Base-by-base conservation (phyloP, 35 echinoderm and acorn worm species). In the Nesometra sesokonis region DNA sequence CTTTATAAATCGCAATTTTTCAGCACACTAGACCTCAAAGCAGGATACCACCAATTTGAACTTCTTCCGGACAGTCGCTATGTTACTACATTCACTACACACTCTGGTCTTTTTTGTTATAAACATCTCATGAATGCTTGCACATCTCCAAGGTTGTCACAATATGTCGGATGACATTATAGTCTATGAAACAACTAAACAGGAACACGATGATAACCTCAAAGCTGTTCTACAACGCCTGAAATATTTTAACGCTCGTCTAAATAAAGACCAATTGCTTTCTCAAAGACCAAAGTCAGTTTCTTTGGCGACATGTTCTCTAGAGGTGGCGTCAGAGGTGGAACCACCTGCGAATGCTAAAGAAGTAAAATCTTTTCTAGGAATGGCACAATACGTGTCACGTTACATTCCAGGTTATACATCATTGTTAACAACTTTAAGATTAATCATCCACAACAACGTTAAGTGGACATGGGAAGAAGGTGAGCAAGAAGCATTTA, bases 121-220 rank as follows among this genome's bases (percentile, higher is more conserved):
- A 94, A 88, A 77, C 34, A 82, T 19, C 34, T 94, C 9, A 91
- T 46, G 86, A 36, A 85, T 87, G 17, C 86, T 97, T 13, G 46
- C 88, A 78, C 90, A 90, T 19, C 34, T 95, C 3, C 34, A 30
- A 82, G 87, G 90, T 15, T 47, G 46, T 3, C 85, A 78, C 32
- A 97, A 93, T 34, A 90, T 97, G 52, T 90, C 88, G 8, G 91
- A 93, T 79, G 94, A 97, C 80, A 97, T 97, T 3, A 84, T 97
- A 4, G 88, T 95, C 0, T 95, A 90, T 57, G 90, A 87, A 0
- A 35, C 33, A 36, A 85, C 46, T 3, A 29, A 80, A 80, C 52
- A n/a, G n/a, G n/a, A n/a, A n/a, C n/a, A n/a, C n/a, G n/a, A n/a
- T n/a, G n/a, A n/a, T n/a, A n/a, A n/a, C n/a, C n/a, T n/a, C n/a